Conservation (phyloP, 2,888 invertebrate species). For the Zygothrica quintamaculata region DNA sequence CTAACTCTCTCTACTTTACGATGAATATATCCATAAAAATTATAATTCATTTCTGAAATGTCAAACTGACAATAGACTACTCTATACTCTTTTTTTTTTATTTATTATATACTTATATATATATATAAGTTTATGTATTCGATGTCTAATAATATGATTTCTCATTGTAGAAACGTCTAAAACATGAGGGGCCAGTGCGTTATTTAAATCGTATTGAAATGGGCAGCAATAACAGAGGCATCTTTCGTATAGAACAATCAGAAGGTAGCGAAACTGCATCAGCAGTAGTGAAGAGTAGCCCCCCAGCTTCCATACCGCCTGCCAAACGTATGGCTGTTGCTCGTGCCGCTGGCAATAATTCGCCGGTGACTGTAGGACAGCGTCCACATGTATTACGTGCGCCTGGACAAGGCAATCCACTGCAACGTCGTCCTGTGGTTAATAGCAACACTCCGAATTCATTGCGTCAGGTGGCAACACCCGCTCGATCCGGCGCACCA, state of each 20-base stretch:
- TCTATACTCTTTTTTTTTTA: no score
- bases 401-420: constrained; percentile 47
- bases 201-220: constrained; percentile 83
- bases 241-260: constrained; percentile 77
- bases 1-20: no score
- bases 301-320: constrained; percentile 10
- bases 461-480: constrained; percentile 23
- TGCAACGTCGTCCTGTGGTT: constrained; percentile 64
- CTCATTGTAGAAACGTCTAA: constrained; percentile 74
- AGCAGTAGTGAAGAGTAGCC: constrained; percentile 20
- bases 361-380: constrained; percentile 48
- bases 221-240: constrained; percentile 78
- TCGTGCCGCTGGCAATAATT: constrained; percentile 37
- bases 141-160: background rate
- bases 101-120: no score
- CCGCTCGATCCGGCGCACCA: constrained; percentile 49
- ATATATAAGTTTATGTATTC: no score
- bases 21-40: no score
- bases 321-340: constrained; percentile 45
- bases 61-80: no score
- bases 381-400: constrained; percentile 64
- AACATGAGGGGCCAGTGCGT: constrained; percentile 83
- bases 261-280: constrained; percentile 40
- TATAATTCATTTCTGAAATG: no score
- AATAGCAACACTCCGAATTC: constrained; percentile 25